Evolutionary conservation across 2,797 vertebrate species (phyloP).

Genomic region (Petrocephalus sullivani): DNA sequence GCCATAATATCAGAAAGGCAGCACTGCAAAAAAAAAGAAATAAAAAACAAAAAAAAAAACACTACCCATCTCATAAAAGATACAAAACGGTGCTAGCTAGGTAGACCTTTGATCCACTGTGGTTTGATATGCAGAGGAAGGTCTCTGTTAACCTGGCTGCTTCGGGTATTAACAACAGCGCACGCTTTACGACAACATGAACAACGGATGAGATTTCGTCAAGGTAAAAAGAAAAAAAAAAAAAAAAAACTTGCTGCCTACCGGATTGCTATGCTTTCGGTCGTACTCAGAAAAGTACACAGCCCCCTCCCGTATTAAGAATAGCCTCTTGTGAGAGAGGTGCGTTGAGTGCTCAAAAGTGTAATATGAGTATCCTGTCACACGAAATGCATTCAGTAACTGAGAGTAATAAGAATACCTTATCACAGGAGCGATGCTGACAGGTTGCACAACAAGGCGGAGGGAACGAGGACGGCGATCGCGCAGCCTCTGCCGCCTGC

Average conservation of each 20-base stretch:
- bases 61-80: conserved; percentile 3
- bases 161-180: not conserved
- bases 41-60: not conserved
- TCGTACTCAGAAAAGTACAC: not conserved
- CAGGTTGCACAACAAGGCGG: not conserved
- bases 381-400: not conserved
- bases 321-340: not conserved
- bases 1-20: not conserved
- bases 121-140: not conserved
- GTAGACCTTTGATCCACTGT: not conserved
- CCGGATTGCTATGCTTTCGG: not conserved
- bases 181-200: not conserved
- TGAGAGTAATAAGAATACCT: conserved; percentile 1
- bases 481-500: not conserved
- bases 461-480: not conserved
- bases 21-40: not conserved
- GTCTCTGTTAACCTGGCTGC: not conserved
- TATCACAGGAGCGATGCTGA: not conserved
- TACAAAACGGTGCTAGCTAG: conserved; percentile 10
- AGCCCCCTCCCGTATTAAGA: not conserved
- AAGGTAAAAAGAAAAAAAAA: not conserved
- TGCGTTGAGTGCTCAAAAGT: not conserved
- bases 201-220: not conserved
- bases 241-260: not conserved
- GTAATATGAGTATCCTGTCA: conserved; percentile 10